Conservation (phyloP, 2,888 invertebrate species). For the Meta bourneti region DNA sequence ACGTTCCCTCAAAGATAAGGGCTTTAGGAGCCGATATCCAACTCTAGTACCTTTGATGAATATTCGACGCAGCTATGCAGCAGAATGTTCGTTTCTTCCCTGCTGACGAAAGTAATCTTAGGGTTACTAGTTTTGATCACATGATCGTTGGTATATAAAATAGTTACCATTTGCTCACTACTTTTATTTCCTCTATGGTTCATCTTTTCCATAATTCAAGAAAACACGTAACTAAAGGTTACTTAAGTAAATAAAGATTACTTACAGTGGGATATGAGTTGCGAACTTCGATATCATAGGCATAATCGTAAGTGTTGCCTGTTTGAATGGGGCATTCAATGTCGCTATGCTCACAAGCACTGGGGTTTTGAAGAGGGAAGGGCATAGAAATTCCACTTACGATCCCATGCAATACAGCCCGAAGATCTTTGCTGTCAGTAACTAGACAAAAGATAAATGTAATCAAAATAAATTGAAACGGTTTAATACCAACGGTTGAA, state of each 20-base stretch:
- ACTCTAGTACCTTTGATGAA: too few relatives aligned
- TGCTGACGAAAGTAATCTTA: too few relatives aligned
- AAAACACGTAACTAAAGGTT: too few relatives aligned
- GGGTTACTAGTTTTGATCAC: neutral
- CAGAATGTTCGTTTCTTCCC: too few relatives aligned
- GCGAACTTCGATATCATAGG: constrained; percentile 61
- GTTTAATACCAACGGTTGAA: too few relatives aligned
- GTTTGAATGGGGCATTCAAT: constrained; percentile 59
- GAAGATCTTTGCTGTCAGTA: constrained; percentile 44
- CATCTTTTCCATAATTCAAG: too few relatives aligned
- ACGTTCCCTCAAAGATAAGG: too few relatives aligned
- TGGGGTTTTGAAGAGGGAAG: constrained; percentile 51
- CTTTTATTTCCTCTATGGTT: neutral
- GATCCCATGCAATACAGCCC: constrained; percentile 49
- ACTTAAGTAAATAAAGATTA: neutral
- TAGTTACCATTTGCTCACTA: neutral
- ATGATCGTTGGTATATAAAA: neutral
- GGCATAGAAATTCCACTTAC: constrained; percentile 53
- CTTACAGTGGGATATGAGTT: constrained; percentile 62
- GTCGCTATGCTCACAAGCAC: constrained; percentile 51
- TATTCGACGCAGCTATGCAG: too few relatives aligned
- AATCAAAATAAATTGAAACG: neutral
- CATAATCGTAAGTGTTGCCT: constrained; percentile 35
- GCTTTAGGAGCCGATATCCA: too few relatives aligned
- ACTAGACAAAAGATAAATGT: constrained; percentile 30